Evolutionary conservation across 2,113 vertebrate species (phyloP), one percentile per base, ranked within the genome.

Genomic region (Ciconia boyciana): DNA sequence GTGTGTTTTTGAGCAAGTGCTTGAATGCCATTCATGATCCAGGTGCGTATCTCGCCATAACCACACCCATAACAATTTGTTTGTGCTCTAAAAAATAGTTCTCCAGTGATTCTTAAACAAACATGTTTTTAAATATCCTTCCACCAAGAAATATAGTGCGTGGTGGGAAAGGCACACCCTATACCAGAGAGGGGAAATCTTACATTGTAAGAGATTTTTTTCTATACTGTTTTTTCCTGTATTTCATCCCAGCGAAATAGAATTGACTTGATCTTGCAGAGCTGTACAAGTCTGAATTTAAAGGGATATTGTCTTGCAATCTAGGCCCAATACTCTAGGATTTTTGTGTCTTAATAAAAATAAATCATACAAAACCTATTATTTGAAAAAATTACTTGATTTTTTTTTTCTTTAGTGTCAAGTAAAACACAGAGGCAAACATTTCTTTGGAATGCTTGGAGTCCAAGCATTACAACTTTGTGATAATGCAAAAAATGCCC

Each of bases 181-280:
- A 31, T 69, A 87, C 54, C 82, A 62, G 81, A 77, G 54, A 93
- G 77, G 58, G 55, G 77, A 71, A 92, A 54, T 65, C 68, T 87
- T 52, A 51, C 43, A 5, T 32, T 16, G 4, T 25, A 88, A 52
- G 80, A 89, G 84, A 86, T 71, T 48, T 91, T 95, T 95, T 96
- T 95, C 96, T 96, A 32, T 86, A 71, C 92, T 89, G 89, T 95
- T 97, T 96, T 96, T 97, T 90, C 80, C 81, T 94, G 39, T 87
- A 25, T 92, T 95, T 93, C 43, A 68, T 84, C 82, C 87, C 83
- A 93, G 60, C 6, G 4, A 92, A 96, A 68, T 0, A 78, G 36
- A 94, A 91, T 6, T 69, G 81, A 85, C 58, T 93, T 93, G 77
- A 62, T 77, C 74, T 75, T 88, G 82, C 78, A 91, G 84, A 94